These are phyloP conservation scores for Sanderia malayensis DNA, from an alignment of 30 jellyfish, hydroid and myxozoan species.

Conservation along the genomic window DNA sequence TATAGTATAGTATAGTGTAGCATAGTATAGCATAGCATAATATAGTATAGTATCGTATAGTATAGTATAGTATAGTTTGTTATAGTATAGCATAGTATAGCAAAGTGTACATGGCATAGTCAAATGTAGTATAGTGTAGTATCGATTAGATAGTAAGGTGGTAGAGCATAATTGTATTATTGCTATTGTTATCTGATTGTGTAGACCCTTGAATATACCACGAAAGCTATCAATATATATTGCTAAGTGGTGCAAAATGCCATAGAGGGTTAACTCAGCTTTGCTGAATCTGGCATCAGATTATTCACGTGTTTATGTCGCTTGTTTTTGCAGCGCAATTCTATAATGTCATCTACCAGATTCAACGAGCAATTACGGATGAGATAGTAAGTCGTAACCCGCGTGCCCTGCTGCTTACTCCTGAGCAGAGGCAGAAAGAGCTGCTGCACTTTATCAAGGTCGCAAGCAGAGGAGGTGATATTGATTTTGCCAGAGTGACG, in stretches of 20 bases:
- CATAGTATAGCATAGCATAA: constrained; percentile 50
- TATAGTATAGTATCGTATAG: constrained; percentile 41
- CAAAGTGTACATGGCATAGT: no score
- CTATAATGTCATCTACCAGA: constrained; percentile 68
- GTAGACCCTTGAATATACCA: no score
- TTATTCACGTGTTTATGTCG: no score
- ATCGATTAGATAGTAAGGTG: no score
- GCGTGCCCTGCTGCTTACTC: constrained; percentile 42
- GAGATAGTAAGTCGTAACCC: constrained; percentile 71
- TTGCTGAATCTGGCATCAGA: no score
- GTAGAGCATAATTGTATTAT: no score
- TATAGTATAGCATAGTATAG: constrained; percentile 35
- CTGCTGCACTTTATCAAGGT: constrained; percentile 54
- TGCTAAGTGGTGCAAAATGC: no score
- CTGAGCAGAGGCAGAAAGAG: constrained; percentile 65
- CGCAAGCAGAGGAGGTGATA: constrained; percentile 72
- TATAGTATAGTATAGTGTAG: constrained; percentile 45
- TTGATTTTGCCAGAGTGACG: constrained; percentile 72
- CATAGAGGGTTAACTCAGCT: no score
- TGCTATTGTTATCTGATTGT: no score
- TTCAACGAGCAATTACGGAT: constrained; percentile 78
- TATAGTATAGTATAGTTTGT: constrained; percentile 25
- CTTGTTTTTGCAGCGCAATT: constrained; percentile 42
- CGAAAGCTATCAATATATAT: no score
- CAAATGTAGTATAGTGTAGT: no score